phyloP scores from a whole-genome alignment of 2,797 vertebrate genomes.

The Phylloscopus collybita region DNA sequence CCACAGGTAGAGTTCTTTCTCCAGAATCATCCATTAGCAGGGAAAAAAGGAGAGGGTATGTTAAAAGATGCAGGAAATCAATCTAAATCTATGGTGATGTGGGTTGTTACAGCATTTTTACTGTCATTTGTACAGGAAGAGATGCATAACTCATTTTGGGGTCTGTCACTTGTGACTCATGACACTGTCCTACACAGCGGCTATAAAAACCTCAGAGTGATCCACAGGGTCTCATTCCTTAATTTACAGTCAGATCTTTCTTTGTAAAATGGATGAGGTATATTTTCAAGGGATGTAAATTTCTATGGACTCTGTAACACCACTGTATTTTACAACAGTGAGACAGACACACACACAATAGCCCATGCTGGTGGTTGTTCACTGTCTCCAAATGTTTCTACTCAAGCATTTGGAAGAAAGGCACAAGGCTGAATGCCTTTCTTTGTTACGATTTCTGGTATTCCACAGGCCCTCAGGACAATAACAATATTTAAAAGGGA shows the following conservation, averaged over 20 bases:
- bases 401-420: neutral
- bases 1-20: neutral
- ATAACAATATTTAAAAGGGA: neutral
- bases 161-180: conserved; percentile 28
- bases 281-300: conserved; percentile 54
- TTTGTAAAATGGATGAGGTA: conserved; percentile 12
- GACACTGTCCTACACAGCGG: conserved; percentile 2
- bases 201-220: conserved; percentile 39
- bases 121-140: neutral
- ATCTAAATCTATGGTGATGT: neutral
- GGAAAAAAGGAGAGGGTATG: neutral
- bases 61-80: neutral
- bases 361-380: neutral
- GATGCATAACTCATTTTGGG: neutral
- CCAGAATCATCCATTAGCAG: neutral
- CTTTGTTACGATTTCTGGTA: neutral
- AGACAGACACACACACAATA: neutral
- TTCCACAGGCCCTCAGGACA: neutral
- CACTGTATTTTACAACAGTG: conserved; percentile 27
- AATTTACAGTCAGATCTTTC: conserved; percentile 13
- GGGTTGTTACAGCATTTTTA: neutral
- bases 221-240: neutral
- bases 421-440: neutral
- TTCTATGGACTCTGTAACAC: neutral
- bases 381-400: neutral